phyloP scores from a whole-genome alignment of 2,888 invertebrate genomes.

The Pyrocoelia pectoralis region DNA sequence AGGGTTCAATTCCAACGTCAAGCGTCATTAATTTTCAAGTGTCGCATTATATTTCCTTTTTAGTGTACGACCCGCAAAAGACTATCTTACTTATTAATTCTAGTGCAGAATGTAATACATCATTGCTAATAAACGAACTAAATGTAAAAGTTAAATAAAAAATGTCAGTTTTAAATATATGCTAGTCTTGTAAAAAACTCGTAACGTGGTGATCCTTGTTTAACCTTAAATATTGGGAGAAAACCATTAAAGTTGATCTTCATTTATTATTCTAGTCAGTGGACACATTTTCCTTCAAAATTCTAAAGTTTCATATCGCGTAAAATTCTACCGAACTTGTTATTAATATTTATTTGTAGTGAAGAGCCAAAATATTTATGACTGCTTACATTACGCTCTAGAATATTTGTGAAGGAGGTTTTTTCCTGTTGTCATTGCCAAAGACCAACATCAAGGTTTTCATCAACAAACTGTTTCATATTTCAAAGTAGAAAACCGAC shows the following conservation, averaged over 20 bases:
- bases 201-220: constrained; percentile 1
- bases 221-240: constrained; percentile 12
- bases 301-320: constrained; percentile 11
- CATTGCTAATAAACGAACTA: constrained; percentile 14
- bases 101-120: constrained; percentile 24
- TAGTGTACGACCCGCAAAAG: constrained; percentile 26
- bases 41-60: constrained; percentile 47
- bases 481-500: too few species aligned
- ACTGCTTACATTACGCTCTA: background rate
- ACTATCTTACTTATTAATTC: constrained; percentile 29
- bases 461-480: too few species aligned
- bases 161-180: constrained; percentile 4
- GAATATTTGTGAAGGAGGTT: too few species aligned
- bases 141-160: background rate
- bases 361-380: background rate
- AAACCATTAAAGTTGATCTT: constrained; percentile 12
- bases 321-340: constrained; percentile 6
- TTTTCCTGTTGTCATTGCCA: too few species aligned
- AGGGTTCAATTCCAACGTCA: constrained; percentile 41
- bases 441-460: too few species aligned
- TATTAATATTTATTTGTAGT: constrained; percentile 10
- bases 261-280: constrained; percentile 12
- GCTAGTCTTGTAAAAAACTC: constrained; percentile 12
- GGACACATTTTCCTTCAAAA: constrained; percentile 1
- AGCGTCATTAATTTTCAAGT: constrained; percentile 47